Conservation (phyloP, 2,113 vertebrate species). For the Antechinus stuartii region DNA sequence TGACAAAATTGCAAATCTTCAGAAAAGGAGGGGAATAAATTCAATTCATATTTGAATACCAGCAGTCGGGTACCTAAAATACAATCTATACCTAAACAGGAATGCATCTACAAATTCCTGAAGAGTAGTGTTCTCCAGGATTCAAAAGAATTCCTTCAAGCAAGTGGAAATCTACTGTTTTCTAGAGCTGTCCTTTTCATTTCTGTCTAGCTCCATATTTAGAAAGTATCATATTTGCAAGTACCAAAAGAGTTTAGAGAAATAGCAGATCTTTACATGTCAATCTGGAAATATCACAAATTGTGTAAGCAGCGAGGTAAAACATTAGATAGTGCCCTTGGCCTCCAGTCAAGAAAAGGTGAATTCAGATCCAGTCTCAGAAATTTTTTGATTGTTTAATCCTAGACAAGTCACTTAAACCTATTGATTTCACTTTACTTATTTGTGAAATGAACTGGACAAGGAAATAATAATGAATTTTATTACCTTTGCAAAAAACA, state of each 20-base stretch:
- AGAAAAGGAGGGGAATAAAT: not conserved
- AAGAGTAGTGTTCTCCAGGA: not conserved
- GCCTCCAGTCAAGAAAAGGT: not conserved
- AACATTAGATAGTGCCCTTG: too few species aligned
- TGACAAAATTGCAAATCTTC: not conserved
- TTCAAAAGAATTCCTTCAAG: not conserved
- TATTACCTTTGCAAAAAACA: not conserved
- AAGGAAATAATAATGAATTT: not conserved
- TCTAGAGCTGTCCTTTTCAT: not conserved
- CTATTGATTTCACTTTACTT: not conserved
- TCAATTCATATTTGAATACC: not conserved
- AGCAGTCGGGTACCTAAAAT: not conserved
- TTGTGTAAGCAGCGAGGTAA: not conserved
- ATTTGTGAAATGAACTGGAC: not conserved
- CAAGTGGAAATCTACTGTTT: not conserved
- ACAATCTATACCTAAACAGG: not conserved
- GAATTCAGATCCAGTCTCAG: not conserved
- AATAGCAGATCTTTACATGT: not conserved
- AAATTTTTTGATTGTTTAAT: not conserved
- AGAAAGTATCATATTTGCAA: not conserved
- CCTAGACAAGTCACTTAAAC: not conserved
- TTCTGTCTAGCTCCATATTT: not conserved
- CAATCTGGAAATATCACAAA: not conserved
- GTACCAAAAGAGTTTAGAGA: not conserved
- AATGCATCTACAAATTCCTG: not conserved